phyloP scores from a whole-genome alignment of 2,797 vertebrate species.

The Labroides dimidiatus region DNA sequence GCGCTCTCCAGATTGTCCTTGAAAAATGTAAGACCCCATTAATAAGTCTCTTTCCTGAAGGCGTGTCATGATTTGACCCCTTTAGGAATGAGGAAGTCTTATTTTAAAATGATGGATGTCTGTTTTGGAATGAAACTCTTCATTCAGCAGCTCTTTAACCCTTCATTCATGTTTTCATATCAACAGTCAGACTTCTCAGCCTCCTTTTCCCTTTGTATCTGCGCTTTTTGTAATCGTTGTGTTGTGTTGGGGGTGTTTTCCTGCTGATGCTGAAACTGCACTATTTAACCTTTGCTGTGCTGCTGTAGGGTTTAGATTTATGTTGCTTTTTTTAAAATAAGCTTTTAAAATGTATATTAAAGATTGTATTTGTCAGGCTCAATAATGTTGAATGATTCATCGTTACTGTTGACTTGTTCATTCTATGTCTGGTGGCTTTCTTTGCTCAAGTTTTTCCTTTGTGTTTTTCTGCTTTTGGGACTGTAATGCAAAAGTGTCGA shows the following conservation, averaged over 20 bases:
- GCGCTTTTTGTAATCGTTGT: slow-evolving; percentile 7
- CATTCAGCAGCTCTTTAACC: not conserved
- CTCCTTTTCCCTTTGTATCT: not conserved
- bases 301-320: slow-evolving; percentile 46
- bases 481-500: slow-evolving; percentile 24
- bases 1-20: not conserved
- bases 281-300: slow-evolving; percentile 56
- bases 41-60: not conserved
- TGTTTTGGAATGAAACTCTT: slow-evolving; percentile 20
- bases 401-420: slow-evolving; percentile 2
- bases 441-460: slow-evolving; percentile 4
- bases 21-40: not conserved
- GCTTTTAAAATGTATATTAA: slow-evolving; percentile 33
- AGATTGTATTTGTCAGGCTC: slow-evolving; percentile 46
- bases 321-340: slow-evolving; percentile 45
- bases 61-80: not conserved
- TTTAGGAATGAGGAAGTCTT: not conserved
- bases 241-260: slow-evolving; percentile 33
- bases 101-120: not conserved
- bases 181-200: slow-evolving; percentile 1
- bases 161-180: not conserved
- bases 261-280: slow-evolving; percentile 54
- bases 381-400: slow-evolving; percentile 14
- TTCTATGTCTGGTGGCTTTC: slow-evolving; percentile 21
- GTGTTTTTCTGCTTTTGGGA: slow-evolving; percentile 13